phyloP scores from a whole-genome alignment of 2,797 vertebrate species.

The Podarcis siculus region DNA sequence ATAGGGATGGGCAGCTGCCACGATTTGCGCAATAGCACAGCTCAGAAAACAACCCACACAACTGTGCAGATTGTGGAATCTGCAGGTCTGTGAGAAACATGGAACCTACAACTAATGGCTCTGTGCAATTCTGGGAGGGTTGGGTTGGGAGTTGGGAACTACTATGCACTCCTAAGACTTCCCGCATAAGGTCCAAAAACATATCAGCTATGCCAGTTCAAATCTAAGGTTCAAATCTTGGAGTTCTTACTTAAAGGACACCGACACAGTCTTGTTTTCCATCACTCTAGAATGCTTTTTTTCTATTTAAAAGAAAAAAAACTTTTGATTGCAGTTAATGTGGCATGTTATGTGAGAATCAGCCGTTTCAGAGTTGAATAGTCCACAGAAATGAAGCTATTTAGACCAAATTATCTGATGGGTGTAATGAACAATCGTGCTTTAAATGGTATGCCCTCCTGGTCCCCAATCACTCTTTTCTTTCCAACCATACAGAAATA shows the following conservation, averaged over 20 bases:
- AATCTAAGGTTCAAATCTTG: neutral
- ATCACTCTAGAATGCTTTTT: neutral
- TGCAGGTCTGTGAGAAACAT: too few species aligned
- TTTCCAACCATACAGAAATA: neutral
- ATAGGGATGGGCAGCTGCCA: too few species aligned
- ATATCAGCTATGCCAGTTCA: neutral
- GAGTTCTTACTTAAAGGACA: neutral
- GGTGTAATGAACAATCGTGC: slow-evolving; percentile 5
- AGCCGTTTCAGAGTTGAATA: slow-evolving; percentile 20
- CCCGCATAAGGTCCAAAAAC: neutral
- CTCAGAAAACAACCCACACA: too few species aligned
- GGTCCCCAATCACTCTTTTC: neutral
- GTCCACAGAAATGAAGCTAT: slow-evolving; percentile 21
- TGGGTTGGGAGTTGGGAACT: neutral
- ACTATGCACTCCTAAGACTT: neutral
- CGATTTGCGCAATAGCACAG: too few species aligned
- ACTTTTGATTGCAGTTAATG: slow-evolving; percentile 2
- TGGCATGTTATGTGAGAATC: neutral
- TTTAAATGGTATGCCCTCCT: neutral
- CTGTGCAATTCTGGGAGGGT: neutral
- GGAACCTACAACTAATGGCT: too few species aligned
- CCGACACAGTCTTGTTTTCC: neutral
- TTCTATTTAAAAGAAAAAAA: neutral
- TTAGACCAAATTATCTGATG: slow-evolving; percentile 10
- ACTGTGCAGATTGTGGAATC: too few species aligned